A percentile compares a stretch with the other conserved stretches of the same genome.
Conservation (phyloP, 2,113 vertebrate genomes). For the Xenopus laevis region DNA sequence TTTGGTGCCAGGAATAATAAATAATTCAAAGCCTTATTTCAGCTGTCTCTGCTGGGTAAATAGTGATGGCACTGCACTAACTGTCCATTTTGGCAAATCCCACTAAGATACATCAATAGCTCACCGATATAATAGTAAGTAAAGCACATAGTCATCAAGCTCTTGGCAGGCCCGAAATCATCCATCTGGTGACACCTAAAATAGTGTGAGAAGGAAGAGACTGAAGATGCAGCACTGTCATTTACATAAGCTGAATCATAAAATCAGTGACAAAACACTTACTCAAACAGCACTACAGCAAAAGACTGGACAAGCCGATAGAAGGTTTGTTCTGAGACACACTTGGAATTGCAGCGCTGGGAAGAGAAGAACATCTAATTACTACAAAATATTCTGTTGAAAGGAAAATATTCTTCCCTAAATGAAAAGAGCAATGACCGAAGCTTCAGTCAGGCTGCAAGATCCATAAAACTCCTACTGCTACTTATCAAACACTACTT, state of each 20-base stretch:
- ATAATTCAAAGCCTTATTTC: background rate
- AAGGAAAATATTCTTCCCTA: no score
- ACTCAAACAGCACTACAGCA: slow-evolving; percentile 94
- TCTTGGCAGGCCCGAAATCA: slow-evolving; percentile 93
- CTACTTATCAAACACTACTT: no score
- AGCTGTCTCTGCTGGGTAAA: background rate
- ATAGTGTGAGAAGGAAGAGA: accelerated
- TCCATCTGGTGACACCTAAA: slow-evolving; percentile 92
- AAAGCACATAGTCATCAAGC: slow-evolving; percentile 99
- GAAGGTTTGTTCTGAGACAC: slow-evolving; percentile 90
- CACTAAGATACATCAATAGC: slow-evolving; percentile 3
- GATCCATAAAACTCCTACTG: no score
- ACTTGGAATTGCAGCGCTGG: slow-evolving; percentile 95
- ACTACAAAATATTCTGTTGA: no score
- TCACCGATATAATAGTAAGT: slow-evolving; percentile 92
- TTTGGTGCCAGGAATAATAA: background rate
- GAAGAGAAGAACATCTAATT: slow-evolving; percentile 37
- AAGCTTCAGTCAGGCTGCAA: no score
- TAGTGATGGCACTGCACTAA: background rate
- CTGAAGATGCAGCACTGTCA: accelerated
- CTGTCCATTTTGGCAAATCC: background rate
- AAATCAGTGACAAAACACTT: slow-evolving; percentile 56
- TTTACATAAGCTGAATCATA: background rate
- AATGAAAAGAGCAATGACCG: no score
- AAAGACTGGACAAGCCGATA: slow-evolving; percentile 97